phyloP scores from a whole-genome alignment of 2,888 invertebrate genomes.

The Lycia hirtaria region DNA sequence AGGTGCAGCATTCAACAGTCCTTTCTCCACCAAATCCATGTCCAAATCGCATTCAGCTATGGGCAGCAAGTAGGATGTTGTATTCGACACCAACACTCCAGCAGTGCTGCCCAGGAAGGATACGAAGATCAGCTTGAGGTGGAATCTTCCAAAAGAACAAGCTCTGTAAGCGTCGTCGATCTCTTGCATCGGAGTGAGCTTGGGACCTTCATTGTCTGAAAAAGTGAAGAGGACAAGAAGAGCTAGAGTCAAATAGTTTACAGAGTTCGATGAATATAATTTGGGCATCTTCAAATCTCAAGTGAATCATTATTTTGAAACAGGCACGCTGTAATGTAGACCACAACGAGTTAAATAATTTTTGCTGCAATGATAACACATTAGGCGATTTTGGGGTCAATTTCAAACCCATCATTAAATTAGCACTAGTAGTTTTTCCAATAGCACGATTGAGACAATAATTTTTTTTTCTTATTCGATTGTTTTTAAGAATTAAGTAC shows the following conservation, averaged over 20 bases:
- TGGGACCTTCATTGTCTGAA: constrained; percentile 37
- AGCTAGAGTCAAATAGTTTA: neutral
- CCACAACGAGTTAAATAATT: too few species aligned
- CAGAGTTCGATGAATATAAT: neutral
- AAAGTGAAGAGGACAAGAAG: constrained; percentile 5
- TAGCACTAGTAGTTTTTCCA: too few species aligned
- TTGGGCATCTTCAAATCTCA: too few species aligned
- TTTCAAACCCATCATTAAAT: too few species aligned
- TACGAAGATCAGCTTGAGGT: constrained; percentile 55
- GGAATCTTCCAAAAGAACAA: constrained; percentile 66
- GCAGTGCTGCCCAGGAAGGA: constrained; percentile 54
- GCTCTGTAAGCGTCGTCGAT: constrained; percentile 60
- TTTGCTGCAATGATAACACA: too few species aligned
- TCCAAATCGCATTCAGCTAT: constrained; percentile 68
- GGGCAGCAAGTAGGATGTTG: constrained; percentile 62
- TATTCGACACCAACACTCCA: constrained; percentile 55
- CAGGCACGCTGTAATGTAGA: too few species aligned
- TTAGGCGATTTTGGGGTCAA: too few species aligned
- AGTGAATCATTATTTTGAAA: too few species aligned
- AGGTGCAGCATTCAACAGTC: constrained; percentile 63
- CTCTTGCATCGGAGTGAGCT: constrained; percentile 59
- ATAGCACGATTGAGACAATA: too few species aligned
- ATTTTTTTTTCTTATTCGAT: too few species aligned
- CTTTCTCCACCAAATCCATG: constrained; percentile 67
- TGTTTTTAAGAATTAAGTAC: too few species aligned